phyloP scores from a whole-genome alignment of 2,113 vertebrate genomes.

The Hucho hucho region DNA sequence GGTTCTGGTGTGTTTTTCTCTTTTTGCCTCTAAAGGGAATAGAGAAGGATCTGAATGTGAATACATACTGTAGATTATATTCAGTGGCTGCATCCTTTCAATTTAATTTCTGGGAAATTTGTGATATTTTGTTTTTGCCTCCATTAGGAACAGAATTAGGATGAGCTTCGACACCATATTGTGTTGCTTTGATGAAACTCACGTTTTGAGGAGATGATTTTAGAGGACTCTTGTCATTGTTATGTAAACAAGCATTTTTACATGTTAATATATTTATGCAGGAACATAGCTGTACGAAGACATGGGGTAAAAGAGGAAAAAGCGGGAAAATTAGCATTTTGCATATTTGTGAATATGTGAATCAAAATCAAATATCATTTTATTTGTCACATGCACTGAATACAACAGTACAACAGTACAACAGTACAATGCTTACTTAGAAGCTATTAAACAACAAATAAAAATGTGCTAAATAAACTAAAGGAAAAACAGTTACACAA shows the following conservation, averaged over 20 bases:
- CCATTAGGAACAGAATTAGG: not conserved
- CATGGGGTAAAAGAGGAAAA: conserved; percentile 41
- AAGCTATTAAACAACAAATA: no score
- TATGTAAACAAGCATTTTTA: conserved; percentile 62
- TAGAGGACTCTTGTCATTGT: conserved; percentile 57
- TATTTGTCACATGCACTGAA: no score
- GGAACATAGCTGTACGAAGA: conserved; percentile 52
- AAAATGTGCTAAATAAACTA: no score
- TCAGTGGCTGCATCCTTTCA: not conserved
- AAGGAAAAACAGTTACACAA: no score
- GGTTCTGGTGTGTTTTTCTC: not conserved
- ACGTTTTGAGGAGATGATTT: conserved; percentile 32
- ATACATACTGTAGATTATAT: not conserved
- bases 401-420: no score
- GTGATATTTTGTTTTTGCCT: not conserved
- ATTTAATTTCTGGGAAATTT: not conserved
- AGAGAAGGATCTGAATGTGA: not conserved
- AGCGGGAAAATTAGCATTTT: not conserved
- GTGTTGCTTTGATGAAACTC: conserved; percentile 27
- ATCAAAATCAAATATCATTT: no score
- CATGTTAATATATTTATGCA: conserved; percentile 64
- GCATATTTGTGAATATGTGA: not conserved
- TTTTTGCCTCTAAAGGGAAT: not conserved
- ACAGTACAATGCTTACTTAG: no score
- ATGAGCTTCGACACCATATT: not conserved